phyloP scores from a whole-genome alignment of 2,113 vertebrate species.

The Apus apus region DNA sequence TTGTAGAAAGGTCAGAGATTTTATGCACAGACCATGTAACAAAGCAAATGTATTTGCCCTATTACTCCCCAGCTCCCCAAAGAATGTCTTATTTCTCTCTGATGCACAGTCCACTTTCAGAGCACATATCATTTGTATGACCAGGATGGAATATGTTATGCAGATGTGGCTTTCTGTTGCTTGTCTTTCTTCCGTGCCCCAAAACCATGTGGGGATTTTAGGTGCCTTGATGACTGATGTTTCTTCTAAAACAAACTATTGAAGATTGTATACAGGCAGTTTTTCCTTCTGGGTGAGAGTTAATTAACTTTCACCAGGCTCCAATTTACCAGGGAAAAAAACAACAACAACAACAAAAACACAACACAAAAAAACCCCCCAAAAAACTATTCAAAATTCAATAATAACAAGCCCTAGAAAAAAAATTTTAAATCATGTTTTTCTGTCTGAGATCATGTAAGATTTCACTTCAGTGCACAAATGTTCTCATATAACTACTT shows the following conservation, averaged over 20 bases:
- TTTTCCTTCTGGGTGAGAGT: neutral
- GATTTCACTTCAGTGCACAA: neutral
- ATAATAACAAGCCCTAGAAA: neutral
- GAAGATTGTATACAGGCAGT: neutral
- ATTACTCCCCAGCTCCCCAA: neutral
- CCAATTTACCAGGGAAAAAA: neutral
- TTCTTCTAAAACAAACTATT: neutral
- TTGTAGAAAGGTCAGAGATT: neutral
- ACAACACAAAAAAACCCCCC: too few species aligned
- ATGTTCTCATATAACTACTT: neutral
- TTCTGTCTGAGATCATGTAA: neutral
- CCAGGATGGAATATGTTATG: neutral
- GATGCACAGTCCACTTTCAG: neutral
- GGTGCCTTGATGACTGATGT: neutral
- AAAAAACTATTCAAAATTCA: neutral
- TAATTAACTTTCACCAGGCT: neutral
- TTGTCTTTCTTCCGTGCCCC: neutral
- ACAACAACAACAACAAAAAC: neutral
- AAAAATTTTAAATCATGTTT: neutral
- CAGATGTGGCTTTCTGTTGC: neutral
- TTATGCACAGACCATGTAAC: neutral
- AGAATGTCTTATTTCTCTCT: neutral
- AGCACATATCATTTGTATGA: neutral
- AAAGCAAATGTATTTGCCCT: neutral
- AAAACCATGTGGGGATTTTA: neutral